These are phyloP conservation scores for Ectemnius lituratus DNA, from an alignment of 2,888 invertebrate species.

Conservation along the genomic window DNA sequence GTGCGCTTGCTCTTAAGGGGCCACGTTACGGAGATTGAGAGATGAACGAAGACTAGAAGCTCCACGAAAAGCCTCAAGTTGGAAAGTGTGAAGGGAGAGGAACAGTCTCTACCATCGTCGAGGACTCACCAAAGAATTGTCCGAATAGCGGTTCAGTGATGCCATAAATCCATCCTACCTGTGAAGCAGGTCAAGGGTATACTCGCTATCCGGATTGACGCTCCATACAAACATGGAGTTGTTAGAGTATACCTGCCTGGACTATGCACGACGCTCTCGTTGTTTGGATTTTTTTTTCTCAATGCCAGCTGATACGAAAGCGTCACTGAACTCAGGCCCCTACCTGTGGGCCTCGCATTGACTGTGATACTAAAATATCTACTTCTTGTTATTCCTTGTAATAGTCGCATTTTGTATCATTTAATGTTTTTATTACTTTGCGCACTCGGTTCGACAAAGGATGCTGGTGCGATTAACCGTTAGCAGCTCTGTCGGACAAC, in stretches of 20 bases:
- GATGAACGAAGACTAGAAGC: not conserved
- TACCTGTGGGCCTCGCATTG: slow-evolving; percentile 51
- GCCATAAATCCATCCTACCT: slow-evolving; percentile 14
- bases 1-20: slow-evolving; percentile 83
- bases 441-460: slow-evolving; percentile 17
- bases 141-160: slow-evolving; percentile 53
- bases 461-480: not conserved
- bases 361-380: slow-evolving; percentile 65
- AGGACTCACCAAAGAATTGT: slow-evolving; percentile 65
- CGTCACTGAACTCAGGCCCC: slow-evolving; percentile 46
- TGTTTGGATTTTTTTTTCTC: not conserved
- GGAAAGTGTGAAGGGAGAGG: slow-evolving; percentile 12
- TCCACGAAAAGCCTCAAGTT: not conserved
- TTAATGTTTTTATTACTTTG: slow-evolving; percentile 25
- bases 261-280: not conserved
- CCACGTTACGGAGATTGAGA: too few species aligned
- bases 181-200: too few species aligned
- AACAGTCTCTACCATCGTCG: slow-evolving; percentile 38
- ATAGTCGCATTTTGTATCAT: slow-evolving; percentile 50
- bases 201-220: too few species aligned
- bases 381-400: slow-evolving; percentile 55
- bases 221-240: too few species aligned
- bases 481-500: not conserved
- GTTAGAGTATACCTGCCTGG: too few species aligned
- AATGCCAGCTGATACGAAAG: slow-evolving; percentile 12